These are phyloP conservation scores for Xylocampa areola DNA, from an alignment of 2,888 invertebrate genomes.

Conservation along the genomic window DNA sequence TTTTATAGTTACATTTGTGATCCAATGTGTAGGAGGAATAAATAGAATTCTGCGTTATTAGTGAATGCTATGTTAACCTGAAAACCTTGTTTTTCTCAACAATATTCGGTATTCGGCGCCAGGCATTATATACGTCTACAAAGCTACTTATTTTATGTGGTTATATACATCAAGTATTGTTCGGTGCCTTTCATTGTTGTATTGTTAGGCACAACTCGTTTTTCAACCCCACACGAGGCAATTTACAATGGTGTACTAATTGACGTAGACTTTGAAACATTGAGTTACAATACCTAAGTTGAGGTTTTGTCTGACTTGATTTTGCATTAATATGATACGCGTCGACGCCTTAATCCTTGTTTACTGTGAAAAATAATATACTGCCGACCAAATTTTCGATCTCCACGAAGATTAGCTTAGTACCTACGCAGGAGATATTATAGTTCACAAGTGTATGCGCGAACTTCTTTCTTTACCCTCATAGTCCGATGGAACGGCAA, in stretches of 20 bases:
- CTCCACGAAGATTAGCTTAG: no score
- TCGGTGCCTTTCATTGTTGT: constrained; percentile 14
- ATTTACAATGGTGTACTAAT: constrained; percentile 19
- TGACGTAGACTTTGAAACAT: constrained; percentile 10
- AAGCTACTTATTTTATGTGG: background rate
- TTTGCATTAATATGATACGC: background rate
- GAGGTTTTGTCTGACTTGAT: constrained; percentile 5
- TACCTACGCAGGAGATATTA: no score
- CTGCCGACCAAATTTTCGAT: no score
- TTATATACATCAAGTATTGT: constrained; percentile 12
- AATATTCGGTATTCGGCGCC: constrained; percentile 1
- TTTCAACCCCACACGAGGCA: constrained; percentile 10
- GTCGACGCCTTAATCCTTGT: no score
- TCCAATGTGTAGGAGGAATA: no score
- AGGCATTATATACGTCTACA: constrained; percentile 6
- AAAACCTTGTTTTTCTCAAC: background rate
- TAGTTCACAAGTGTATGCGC: no score
- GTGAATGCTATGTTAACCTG: background rate
- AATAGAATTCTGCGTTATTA: background rate
- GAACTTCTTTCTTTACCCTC: no score
- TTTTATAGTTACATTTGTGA: no score
- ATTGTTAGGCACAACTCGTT: constrained; percentile 16
- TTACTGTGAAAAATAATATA: no score
- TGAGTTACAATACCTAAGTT: constrained; percentile 2
- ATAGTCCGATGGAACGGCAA: no score